phyloP scores from a whole-genome alignment of 2,113 vertebrate species.

The Haemorhous mexicanus region DNA sequence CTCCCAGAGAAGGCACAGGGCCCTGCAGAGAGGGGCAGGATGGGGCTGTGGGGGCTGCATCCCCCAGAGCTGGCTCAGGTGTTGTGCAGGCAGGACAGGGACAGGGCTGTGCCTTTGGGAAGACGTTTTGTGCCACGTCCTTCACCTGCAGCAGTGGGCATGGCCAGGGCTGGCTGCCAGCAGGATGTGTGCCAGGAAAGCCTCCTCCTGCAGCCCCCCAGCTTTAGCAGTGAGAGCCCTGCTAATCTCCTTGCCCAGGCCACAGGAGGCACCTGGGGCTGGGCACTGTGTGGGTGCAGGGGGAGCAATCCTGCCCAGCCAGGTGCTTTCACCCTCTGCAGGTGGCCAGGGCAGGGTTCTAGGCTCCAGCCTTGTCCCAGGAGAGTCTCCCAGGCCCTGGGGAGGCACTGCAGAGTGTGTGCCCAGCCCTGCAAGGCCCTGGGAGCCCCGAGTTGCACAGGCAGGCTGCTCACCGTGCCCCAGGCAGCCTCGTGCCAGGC shows the following conservation, averaged over 20 bases:
- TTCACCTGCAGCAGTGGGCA: background rate
- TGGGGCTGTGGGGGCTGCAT: background rate
- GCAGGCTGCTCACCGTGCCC: background rate
- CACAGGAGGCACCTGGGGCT: background rate
- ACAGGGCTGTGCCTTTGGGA: background rate
- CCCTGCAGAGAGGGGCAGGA: background rate
- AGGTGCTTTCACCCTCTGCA: background rate
- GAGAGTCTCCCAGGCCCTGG: accelerated
- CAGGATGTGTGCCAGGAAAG: background rate
- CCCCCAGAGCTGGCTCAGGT: background rate
- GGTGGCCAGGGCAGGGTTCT: background rate
- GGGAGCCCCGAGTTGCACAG: background rate
- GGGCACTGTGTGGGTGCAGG: background rate
- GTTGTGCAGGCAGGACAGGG: background rate
- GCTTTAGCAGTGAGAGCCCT: background rate
- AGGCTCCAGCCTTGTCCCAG: background rate
- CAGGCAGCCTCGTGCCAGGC: background rate
- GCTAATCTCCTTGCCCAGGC: background rate
- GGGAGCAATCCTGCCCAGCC: background rate
- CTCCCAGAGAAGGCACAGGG: background rate
- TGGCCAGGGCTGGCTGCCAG: background rate
- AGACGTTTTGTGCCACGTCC: background rate
- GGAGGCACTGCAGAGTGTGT: accelerated
- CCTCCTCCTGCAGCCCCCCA: background rate
- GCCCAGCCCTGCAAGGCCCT: background rate